Conservation (phyloP, 2,797 vertebrate species). For the Etheostoma nigrum region DNA sequence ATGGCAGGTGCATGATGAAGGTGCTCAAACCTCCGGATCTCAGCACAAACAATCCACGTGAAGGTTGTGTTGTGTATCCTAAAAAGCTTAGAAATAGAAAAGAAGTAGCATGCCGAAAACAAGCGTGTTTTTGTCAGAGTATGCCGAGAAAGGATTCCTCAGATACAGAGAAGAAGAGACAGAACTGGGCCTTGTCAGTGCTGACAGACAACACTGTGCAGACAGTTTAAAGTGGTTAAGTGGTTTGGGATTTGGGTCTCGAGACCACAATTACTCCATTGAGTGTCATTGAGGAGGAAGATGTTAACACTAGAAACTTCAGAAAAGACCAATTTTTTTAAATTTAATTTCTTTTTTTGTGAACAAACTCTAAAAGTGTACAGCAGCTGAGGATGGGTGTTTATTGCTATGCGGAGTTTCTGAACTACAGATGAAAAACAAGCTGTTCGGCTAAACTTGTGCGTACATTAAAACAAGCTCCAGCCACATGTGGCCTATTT, state of each 20-base stretch:
- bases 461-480: constrained; percentile 21
- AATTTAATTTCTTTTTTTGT: neutral
- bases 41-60: constrained; percentile 36
- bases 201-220: constrained; percentile 43
- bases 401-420: constrained; percentile 10
- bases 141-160: constrained; percentile 56
- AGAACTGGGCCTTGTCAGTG: constrained; percentile 58
- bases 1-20: neutral
- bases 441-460: constrained; percentile 25
- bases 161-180: constrained; percentile 42
- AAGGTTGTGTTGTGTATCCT: constrained; percentile 33
- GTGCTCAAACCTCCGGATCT: constrained; percentile 13
- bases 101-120: constrained; percentile 39
- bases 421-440: constrained; percentile 27
- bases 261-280: constrained; percentile 50
- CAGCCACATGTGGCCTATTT: constrained; percentile 33
- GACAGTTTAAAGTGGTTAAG: constrained; percentile 59
- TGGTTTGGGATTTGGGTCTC: constrained; percentile 45
- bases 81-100: constrained; percentile 20
- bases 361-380: neutral
- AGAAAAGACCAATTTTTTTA: neutral
- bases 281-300: constrained; percentile 32
- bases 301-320: constrained; percentile 25
- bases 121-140: constrained; percentile 55
- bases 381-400: neutral